Evolutionary conservation across 1,140 invertebrate genomes (phyloP).

Genomic region (Calycopis cecrops): DNA sequence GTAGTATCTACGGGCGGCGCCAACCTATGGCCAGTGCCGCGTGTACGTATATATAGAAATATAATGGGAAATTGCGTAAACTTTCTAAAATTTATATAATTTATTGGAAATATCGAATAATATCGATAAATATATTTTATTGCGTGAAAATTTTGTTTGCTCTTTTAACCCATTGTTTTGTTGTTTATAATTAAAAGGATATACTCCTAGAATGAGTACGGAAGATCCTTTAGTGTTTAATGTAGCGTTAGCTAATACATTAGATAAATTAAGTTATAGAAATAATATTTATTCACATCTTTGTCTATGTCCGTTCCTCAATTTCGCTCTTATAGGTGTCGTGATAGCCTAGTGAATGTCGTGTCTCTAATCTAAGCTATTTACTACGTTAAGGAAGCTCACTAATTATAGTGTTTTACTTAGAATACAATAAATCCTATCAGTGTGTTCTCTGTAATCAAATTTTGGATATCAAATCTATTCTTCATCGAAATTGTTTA

Average conservation of each 20-base stretch:
- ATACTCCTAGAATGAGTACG: slow-evolving; percentile 13
- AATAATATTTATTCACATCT: slow-evolving; percentile 58
- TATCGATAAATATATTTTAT: slow-evolving; percentile 9
- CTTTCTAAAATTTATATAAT: slow-evolving; percentile 11
- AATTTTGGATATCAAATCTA: slow-evolving; percentile 28
- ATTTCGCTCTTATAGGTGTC: slow-evolving; percentile 72
- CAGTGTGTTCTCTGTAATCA: slow-evolving; percentile 41
- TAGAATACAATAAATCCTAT: slow-evolving; percentile 40
- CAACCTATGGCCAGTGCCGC: background rate
- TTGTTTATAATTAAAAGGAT: slow-evolving; percentile 9
- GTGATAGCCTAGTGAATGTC: slow-evolving; percentile 68
- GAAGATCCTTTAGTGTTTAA: slow-evolving; percentile 38
- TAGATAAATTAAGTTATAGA: slow-evolving; percentile 46
- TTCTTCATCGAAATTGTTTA: slow-evolving; percentile 26
- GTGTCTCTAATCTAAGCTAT: slow-evolving; percentile 51
- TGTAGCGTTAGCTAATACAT: slow-evolving; percentile 40
- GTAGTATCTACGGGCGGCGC: background rate
- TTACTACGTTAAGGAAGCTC: slow-evolving; percentile 50
- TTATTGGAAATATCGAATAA: slow-evolving; percentile 6
- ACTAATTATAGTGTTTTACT: slow-evolving; percentile 49
- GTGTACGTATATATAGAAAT: slow-evolving; percentile 7
- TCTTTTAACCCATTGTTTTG: slow-evolving; percentile 4
- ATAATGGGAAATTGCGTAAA: slow-evolving; percentile 8
- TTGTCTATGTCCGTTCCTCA: slow-evolving; percentile 69
- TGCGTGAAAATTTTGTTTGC: slow-evolving; percentile 9